Evolutionary conservation across 1,140 invertebrate genomes (phyloP), one percentile per base, ranked within the genome.

Genomic region (Spodoptera litura): DNA sequence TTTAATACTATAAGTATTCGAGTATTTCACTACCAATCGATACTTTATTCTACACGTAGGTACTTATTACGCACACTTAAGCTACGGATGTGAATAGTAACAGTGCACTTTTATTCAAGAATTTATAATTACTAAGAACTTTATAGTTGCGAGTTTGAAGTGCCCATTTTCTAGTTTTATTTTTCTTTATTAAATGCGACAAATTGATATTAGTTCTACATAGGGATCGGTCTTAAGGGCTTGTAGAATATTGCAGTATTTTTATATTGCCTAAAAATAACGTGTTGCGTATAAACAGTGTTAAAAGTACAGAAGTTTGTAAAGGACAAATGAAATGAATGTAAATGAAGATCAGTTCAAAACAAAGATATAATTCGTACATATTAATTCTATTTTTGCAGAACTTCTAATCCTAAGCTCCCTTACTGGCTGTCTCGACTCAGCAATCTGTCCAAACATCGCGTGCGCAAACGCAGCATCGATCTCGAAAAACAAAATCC

Each of bases 401-500:
- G 44, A 70, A 52, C 66, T 25, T 25, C 66, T 70, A 70, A 52
- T 52, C 31, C 66, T 70, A 51, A 70, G 49, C 49, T 53, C 25
- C 11, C 64, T 52, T 68, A 52, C 64, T 53, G 11, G 20, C 44
- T 52, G 49, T 27, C 64, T 52, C 66, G 12, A 66, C 15, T 52
- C 49, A 70, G 12, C 66, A 70, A 70, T 70, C 66, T 70, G 66
- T 70, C 66, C 5, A 6, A 6, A 52, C 44, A 70, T 70, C 66
- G 66, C 66, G 66, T 70, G 66, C 66, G 66, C 66, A 53, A 70
- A 70, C 44, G 66, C 66, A 70, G 15, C 56, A 52, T 49, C 55
- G 51, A 70, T 25, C 38, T 76, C n/a, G 73, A 78, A 76, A 73
- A 75, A 51, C 70, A 80, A 79, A 78, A 75, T 62, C 75, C 58